Evolutionary conservation across 2,113 vertebrate genomes (phyloP).

Genomic region (Pseudorectes ferrugineus): DNA sequence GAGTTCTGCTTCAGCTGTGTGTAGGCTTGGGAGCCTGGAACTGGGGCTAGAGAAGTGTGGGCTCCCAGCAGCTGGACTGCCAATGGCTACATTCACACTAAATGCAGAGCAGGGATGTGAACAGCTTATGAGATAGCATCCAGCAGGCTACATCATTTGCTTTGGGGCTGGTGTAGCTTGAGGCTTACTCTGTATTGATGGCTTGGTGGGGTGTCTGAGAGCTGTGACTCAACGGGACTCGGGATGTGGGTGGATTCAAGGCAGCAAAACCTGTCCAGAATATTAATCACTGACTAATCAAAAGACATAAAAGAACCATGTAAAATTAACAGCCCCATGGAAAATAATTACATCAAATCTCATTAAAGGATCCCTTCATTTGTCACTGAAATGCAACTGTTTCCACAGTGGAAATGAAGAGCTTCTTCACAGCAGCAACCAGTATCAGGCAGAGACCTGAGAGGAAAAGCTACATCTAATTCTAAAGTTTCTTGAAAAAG

Average conservation of each 20-base stretch:
- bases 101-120: not conserved
- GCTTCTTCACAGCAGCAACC: not conserved
- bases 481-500: not conserved
- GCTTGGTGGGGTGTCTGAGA: not conserved
- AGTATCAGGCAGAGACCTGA: not conserved
- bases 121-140: rapidly evolving
- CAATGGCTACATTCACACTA: not conserved
- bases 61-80: not conserved
- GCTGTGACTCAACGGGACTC: not conserved
- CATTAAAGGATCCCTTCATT: not conserved
- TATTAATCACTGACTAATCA: constrained; percentile 14
- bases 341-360: constrained; percentile 22
- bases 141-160: not conserved
- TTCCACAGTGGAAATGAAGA: not conserved
- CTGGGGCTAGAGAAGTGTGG: not conserved
- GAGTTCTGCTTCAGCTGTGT: not conserved
- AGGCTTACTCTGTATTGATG: not conserved
- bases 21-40: not conserved
- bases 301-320: not conserved
- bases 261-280: not conserved
- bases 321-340: not conserved
- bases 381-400: not conserved
- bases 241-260: not conserved
- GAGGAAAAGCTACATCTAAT: not conserved
- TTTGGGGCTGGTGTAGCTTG: not conserved